Evolutionary conservation across 2,113 vertebrate genomes (phyloP), one percentile per base, ranked within the genome.

Genomic region (Mustela nigripes): DNA sequence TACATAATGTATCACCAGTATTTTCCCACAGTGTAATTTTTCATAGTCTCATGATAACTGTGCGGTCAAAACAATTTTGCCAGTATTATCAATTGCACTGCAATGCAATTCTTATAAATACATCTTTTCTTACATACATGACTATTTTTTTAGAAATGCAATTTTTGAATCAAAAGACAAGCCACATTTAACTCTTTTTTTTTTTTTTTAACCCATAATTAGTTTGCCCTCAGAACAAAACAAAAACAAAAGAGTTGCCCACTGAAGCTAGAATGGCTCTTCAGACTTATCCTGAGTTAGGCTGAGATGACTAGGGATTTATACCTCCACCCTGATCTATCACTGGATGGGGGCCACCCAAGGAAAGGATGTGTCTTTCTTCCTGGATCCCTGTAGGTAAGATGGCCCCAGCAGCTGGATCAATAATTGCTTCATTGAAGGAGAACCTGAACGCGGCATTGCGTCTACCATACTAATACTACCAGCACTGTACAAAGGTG

Each of bases 61-160:
- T 36, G 82, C 2, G 1, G 36, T 33, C 82, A 63, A 93, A 96
- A 91, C 8, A 88, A 42, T 82, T 88, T 93, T 93, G n/a, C 4
- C 21, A 83, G 2, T 79, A 42, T 60, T 80, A 86, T 62, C 24
- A 73, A 10, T 53, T 84, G 5, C 24, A 18, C 48, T 82, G 11
- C 16, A 56, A 16, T 58, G 33, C 36, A 22, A 92, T 65, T 16
- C 26, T 28, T 63, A 50, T 14, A 86, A 82, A 71, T 48, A 78
- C 11, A 82, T 39, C 53, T 62, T 69, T 91, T 36, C 39, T 85
- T 82, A 69, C 5, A 33, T 82, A 69, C n/a, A 71, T 45, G 28
- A 36, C 4, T 48, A 79, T 50, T 26, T 39, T 84, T 80, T 74
- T 69, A 36, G 11, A 97, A 94, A 80, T 19, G 4, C 67, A 81